Conservation (phyloP, 2,888 invertebrate species). For the Platycnemis pennipes region DNA sequence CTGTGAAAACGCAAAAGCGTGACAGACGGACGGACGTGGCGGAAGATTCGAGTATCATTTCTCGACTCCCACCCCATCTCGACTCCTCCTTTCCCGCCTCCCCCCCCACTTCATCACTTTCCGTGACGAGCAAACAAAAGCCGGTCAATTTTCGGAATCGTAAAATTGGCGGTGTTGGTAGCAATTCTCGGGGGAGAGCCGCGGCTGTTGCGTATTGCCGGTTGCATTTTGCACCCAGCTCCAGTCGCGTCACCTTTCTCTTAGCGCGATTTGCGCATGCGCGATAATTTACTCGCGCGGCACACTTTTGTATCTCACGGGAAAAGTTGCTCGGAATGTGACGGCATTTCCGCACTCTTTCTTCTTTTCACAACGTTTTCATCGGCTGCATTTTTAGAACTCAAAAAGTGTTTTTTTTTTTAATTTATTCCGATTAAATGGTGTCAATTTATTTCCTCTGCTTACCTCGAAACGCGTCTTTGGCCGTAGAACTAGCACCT, state of each 20-base stretch:
- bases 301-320: neutral
- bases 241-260: neutral
- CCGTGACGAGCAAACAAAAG: neutral
- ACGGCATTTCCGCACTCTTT: neutral
- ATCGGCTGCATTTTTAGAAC: neutral
- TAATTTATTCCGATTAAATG: too few relatives aligned
- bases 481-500: neutral
- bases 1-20: neutral
- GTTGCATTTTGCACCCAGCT: slow-evolving; percentile 21
- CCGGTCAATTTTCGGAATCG: slow-evolving; percentile 15
- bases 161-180: slow-evolving; percentile 4
- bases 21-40: neutral
- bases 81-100: too few relatives aligned
- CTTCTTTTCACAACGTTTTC: neutral
- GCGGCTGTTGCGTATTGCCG: slow-evolving; percentile 4
- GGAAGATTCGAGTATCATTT: neutral
- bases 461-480: neutral
- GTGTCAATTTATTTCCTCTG: neutral
- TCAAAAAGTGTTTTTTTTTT: neutral
- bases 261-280: slow-evolving; percentile 29
- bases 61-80: neutral
- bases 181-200: neutral
- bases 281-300: slow-evolving; percentile 32
- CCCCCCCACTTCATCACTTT: neutral
- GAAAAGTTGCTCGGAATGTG: neutral